phyloP scores from a whole-genome alignment of 2,797 vertebrate species.

The Adrianichthys oophorus region DNA sequence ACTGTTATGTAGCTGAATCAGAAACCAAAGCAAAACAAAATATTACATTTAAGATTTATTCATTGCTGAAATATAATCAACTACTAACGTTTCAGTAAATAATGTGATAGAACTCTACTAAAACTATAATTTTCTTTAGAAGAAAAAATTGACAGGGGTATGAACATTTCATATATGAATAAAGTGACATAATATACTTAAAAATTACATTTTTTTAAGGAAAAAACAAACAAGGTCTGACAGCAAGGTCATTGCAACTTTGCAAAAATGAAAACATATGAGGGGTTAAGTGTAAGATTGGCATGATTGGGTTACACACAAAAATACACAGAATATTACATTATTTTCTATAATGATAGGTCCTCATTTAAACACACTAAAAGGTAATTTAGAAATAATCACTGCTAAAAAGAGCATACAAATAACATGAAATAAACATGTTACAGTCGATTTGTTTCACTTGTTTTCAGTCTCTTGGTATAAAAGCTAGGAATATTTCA shows the following conservation, averaged over 20 bases:
- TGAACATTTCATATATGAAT: conserved; percentile 69
- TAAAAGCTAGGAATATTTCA: conserved; percentile 77
- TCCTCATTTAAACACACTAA: conserved; percentile 76
- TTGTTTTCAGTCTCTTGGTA: conserved; percentile 77
- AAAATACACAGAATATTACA: conserved; percentile 80
- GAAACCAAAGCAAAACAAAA: conserved; percentile 64
- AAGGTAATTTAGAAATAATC: conserved; percentile 80
- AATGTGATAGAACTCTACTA: conserved; percentile 85
- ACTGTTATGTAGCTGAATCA: conserved; percentile 28
- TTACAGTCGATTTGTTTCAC: conserved; percentile 78
- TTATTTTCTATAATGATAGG: conserved; percentile 76
- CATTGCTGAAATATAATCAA: conserved; percentile 84
- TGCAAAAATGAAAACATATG: conserved; percentile 71
- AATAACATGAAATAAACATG: conserved; percentile 80
- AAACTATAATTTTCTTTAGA: conserved; percentile 74
- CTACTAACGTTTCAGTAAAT: conserved; percentile 84
- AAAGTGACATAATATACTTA: conserved; percentile 67
- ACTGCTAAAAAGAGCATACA: conserved; percentile 82
- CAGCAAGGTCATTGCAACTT: conserved; percentile 78
- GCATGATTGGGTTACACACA: conserved; percentile 80
- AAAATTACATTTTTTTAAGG: conserved; percentile 65
- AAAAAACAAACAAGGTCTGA: conserved; percentile 66
- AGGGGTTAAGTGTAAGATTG: conserved; percentile 71
- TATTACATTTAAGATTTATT: conserved; percentile 82
- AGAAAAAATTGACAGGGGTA: conserved; percentile 73